A percentile compares a stretch with the other conserved stretches of the same genome.
Evolutionary conservation across 2,888 invertebrate genomes (phyloP).

Genomic region (Uloborus plumipes): DNA sequence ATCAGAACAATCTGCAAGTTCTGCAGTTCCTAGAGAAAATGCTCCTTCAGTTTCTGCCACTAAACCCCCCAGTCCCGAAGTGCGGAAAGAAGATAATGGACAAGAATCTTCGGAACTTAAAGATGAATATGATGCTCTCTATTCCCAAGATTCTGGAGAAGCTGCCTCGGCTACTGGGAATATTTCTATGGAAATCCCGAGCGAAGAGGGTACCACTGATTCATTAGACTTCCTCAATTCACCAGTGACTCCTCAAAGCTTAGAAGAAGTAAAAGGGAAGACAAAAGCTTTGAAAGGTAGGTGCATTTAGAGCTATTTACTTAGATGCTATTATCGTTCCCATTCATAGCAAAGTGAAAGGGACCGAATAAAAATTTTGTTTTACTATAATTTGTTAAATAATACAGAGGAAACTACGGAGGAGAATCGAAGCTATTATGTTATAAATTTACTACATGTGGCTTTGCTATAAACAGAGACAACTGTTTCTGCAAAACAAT

Average conservation of each 20-base stretch:
- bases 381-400: no score
- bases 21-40: neutral
- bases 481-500: no score
- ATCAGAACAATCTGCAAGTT: neutral
- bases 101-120: no score
- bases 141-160: conserved; percentile 19
- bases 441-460: no score
- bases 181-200: neutral
- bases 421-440: no score
- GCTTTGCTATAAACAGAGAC: no score
- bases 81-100: no score
- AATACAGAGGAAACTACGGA: no score
- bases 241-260: neutral
- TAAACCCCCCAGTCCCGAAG: no score
- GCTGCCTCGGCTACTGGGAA: neutral
- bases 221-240: conserved; percentile 31
- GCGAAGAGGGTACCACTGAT: conserved; percentile 6
- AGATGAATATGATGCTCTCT: conserved; percentile 21
- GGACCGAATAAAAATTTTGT: no score
- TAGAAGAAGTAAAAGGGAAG: conserved; percentile 11
- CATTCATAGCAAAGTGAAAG: no score
- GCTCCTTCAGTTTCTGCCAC: neutral
- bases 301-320: neutral
- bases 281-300: conserved; percentile 38
- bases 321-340: neutral